These are phyloP conservation scores for Malurus leucopterus DNA, from an alignment of 2,797 vertebrate species.

Conservation along the genomic window DNA sequence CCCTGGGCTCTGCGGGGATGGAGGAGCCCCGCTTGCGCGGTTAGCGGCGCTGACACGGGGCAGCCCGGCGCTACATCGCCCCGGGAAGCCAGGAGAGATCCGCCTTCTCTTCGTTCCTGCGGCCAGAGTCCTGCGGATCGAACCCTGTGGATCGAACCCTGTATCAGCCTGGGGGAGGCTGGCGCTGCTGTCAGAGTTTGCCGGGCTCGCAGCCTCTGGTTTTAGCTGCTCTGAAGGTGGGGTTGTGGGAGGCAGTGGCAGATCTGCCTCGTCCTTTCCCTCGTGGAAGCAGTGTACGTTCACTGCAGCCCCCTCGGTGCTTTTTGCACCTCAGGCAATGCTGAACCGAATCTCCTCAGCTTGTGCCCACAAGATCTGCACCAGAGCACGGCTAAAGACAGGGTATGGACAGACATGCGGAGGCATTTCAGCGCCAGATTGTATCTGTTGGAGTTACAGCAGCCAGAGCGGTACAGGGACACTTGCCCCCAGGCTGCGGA, in stretches of 20 bases:
- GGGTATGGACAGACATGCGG: accelerated
- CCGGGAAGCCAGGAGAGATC: neutral
- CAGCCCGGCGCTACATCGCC: neutral
- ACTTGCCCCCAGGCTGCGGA: neutral
- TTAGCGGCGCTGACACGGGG: neutral
- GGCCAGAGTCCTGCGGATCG: neutral
- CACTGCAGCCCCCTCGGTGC: neutral
- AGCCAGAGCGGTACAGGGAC: neutral
- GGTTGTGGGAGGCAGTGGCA: neutral
- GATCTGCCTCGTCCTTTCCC: neutral
- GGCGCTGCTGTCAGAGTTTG: neutral
- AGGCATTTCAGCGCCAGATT: neutral
- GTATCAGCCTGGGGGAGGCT: neutral
- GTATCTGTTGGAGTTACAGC: neutral
- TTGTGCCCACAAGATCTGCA: neutral
- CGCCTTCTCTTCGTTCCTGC: neutral
- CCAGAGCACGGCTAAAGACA: neutral
- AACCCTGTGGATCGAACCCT: neutral
- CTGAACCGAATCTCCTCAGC: accelerated
- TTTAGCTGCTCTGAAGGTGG: neutral
- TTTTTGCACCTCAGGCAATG: accelerated
- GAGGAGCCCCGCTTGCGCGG: neutral
- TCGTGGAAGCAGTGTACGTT: accelerated
- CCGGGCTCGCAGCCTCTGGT: neutral
- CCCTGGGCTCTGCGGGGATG: neutral